These are phyloP conservation scores for Megaleporinus macrocephalus DNA, from an alignment of 2,113 vertebrate genomes.

Conservation along the genomic window DNA sequence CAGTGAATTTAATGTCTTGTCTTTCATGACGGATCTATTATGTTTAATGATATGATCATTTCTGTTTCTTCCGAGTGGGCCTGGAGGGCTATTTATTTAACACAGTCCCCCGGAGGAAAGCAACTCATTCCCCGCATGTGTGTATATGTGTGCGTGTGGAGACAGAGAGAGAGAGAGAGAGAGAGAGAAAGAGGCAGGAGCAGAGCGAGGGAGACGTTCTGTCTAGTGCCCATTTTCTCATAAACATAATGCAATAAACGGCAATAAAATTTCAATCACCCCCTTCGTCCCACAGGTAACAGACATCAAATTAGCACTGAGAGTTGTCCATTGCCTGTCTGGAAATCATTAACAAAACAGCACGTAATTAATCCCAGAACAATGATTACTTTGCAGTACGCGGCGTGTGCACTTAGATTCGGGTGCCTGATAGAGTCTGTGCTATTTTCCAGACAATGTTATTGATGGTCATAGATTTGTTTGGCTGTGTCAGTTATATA, in stretches of 20 bases:
- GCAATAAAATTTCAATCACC: slow-evolving; percentile 26
- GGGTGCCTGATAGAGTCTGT: no score
- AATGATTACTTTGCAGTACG: not conserved
- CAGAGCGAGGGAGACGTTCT: not conserved
- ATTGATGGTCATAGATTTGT: no score
- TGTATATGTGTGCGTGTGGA: slow-evolving; percentile 6
- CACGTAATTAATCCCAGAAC: not conserved
- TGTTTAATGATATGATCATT: slow-evolving; percentile 63
- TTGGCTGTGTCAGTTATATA: no score
- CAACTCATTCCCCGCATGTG: slow-evolving; percentile 46
- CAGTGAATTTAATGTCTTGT: slow-evolving; percentile 52
- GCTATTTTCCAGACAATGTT: no score
- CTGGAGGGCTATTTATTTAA: slow-evolving; percentile 62
- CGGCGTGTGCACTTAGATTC: not conserved
- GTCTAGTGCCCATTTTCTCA: slow-evolving; percentile 27
- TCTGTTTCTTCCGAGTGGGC: slow-evolving; percentile 55
- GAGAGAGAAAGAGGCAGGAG: not conserved
- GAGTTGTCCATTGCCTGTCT: not conserved
- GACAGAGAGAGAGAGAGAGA: not conserved
- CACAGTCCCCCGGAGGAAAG: slow-evolving; percentile 43
- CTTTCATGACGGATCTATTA: slow-evolving; percentile 64
- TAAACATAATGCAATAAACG: slow-evolving; percentile 49
- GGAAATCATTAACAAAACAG: slow-evolving; percentile 29
- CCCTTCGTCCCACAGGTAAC: not conserved
- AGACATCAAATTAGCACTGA: not conserved